Conservation (phyloP, 2,888 invertebrate genomes). For the Belgica antarctica region DNA sequence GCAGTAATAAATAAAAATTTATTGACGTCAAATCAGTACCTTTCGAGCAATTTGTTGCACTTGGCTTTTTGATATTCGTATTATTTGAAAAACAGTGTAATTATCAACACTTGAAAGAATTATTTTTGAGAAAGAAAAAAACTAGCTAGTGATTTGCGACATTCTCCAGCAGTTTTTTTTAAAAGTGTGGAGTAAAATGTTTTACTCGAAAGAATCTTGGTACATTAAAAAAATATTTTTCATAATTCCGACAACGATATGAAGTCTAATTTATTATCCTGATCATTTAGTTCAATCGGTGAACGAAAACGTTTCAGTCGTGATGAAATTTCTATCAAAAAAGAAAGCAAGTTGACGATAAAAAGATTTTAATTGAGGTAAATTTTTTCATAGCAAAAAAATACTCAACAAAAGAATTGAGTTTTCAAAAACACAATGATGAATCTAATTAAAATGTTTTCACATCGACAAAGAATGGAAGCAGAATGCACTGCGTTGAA, state of each 20-base stretch:
- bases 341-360: conserved; percentile 2
- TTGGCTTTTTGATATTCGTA: not conserved
- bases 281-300: no score
- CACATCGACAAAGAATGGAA: conserved; percentile 29
- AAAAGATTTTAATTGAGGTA: conserved; percentile 7
- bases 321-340: not conserved
- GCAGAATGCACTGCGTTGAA: conserved; percentile 2
- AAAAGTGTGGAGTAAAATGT: no score
- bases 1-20: conserved; percentile 48
- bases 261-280: no score
- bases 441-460: conserved; percentile 42
- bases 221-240: no score
- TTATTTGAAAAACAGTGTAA: no score
- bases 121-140: no score
- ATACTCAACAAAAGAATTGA: not conserved
- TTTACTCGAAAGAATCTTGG: no score
- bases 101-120: no score
- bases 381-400: not conserved
- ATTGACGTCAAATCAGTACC: not conserved
- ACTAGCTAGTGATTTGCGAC: no score
- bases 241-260: no score
- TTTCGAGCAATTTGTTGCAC: not conserved
- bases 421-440: conserved; percentile 29
- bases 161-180: no score
- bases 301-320: no score